A percentile compares a stretch with the other conserved stretches of the same genome.
Conservation (phyloP, 2,888 invertebrate species). For the Tenthredo mesomela region DNA sequence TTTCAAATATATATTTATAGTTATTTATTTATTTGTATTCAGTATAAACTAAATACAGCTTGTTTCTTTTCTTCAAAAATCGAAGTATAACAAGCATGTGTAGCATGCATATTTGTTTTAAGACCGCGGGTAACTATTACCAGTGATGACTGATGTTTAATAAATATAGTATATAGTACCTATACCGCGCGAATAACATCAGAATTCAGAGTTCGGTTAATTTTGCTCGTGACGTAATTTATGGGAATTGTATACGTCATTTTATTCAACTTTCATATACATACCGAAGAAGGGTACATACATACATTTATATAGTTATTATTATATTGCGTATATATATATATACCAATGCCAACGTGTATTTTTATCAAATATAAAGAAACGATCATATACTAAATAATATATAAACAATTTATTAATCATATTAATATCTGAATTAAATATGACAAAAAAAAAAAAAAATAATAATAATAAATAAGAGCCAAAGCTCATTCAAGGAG, state of each 20-base stretch:
- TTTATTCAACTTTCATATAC: not conserved
- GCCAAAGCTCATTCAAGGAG: not conserved
- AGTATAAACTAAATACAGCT: no score
- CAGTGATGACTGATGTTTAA: conserved; percentile 18
- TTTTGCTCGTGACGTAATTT: conserved; percentile 8
- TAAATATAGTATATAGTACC: not conserved
- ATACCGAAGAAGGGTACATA: no score
- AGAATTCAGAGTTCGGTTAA: not conserved
- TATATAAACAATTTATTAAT: not conserved
- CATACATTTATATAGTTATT: no score
- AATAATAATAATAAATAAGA: not conserved
- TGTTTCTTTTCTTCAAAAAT: not conserved
- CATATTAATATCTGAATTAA: not conserved
- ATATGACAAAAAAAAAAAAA: no score
- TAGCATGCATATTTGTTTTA: not conserved
- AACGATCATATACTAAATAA: no score
- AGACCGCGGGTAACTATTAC: not conserved
- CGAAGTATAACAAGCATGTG: not conserved
- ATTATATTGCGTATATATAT: no score
- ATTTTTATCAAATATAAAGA: not conserved
- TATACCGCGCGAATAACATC: not conserved
- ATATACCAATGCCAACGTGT: not conserved
- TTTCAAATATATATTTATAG: not conserved
- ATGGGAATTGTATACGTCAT: conserved; percentile 2
- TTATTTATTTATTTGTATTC: not conserved